Percentiles rank a stretch among this genome's conserved stretches.
Evolutionary conservation across 2,797 vertebrate genomes (phyloP).

Genomic region (Schizopygopsis malacanthus): DNA sequence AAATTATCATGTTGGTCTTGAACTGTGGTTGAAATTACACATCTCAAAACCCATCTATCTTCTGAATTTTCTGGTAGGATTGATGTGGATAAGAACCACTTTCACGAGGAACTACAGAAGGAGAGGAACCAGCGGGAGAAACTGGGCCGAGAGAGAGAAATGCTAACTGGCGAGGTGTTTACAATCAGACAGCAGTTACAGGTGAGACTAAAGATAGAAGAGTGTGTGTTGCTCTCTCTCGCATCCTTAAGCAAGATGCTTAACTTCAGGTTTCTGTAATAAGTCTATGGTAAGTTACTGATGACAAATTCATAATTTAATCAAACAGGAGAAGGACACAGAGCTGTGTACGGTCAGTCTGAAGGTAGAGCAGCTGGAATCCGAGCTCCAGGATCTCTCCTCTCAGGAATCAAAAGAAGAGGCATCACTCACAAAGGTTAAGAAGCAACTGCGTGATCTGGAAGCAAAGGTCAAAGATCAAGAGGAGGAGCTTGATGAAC

Average conservation of each 20-base stretch:
- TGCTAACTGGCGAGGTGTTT: constrained; percentile 89
- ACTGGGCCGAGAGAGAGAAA: constrained; percentile 89
- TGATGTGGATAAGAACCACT: constrained; percentile 90
- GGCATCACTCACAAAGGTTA: constrained; percentile 85
- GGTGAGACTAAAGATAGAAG: constrained; percentile 73
- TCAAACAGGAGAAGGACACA: constrained; percentile 84
- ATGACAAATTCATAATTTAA: neutral
- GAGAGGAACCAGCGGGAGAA: constrained; percentile 90
- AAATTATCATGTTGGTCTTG: neutral
- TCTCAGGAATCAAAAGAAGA: constrained; percentile 89
- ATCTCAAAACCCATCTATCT: neutral
- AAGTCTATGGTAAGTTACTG: neutral
- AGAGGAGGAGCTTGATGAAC: constrained; percentile 98
- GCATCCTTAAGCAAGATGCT: neutral
- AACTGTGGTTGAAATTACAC: neutral
- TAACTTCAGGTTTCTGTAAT: neutral
- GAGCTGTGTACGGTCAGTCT: constrained; percentile 82
- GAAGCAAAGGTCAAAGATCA: constrained; percentile 98
- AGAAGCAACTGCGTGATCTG: constrained; percentile 93
- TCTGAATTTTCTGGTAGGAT: constrained; percentile 78
- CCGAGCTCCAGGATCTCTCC: constrained; percentile 86
- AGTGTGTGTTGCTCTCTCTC: neutral
- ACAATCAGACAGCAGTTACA: constrained; percentile 92
- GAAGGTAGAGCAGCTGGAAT: constrained; percentile 88
- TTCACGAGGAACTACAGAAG: constrained; percentile 88